Conservation (phyloP, 2,113 vertebrate species). For the sheep (Ovis aries) region ARS-UI_Ramb_v3.0 NC_056076.1:33212501-33213000, state of each 20-base stretch:
- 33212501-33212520: neutral
- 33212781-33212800: neutral
- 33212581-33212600: neutral
- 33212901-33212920: neutral
- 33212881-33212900: neutral
- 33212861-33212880: neutral
- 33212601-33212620: neutral
- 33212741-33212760: neutral
- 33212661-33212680: neutral
- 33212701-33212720: neutral
- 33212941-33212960: neutral
- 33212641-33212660: neutral
- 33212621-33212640: neutral
- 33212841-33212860: neutral
- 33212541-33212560: neutral
- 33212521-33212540: neutral
- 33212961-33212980: neutral
- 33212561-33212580: neutral
- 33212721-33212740: neutral
- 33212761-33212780: neutral
- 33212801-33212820: neutral
- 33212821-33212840: neutral
- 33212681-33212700: neutral
- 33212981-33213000: neutral
- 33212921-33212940: neutral